Evolutionary conservation across 2,797 vertebrate genomes (phyloP), one percentile per base, ranked within the genome.

Genomic region (Alosa sapidissima): DNA sequence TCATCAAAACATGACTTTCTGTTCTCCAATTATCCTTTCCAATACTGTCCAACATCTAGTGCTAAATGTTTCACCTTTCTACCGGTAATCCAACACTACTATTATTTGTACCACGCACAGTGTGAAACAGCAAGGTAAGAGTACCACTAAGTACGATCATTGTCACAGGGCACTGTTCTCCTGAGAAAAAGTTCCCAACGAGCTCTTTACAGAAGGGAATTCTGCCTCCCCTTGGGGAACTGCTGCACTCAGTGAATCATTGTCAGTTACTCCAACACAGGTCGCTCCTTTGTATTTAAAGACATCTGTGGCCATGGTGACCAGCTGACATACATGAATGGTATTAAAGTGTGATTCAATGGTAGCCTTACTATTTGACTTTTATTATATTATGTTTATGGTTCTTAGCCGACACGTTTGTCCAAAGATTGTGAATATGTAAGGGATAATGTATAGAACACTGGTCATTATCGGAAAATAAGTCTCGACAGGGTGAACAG

Each of bases 91-190:
- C 86, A 84, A 89, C 91, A 87, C 84, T 82, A 86, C 87, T 49
- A 83, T 81, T 89, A 87, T 85, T 88, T 65, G 84, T 85, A 86
- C 81, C 85, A 72, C 54, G 83, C 81, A 88, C 86, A 60, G 84
- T 85, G 88, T 89, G 84, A 83, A 89, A 88, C 55, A 82, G 85
- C 85, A 82, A 83, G 85, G 86, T 86, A 90, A 88, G 87, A 82
- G 86, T 24, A 72, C 5, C 81, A 85, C 81, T 91, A 85, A 89
- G 88, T 90, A 86, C 88, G 72, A 58, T 84, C 88, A 90, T 90
- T 92, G 91, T 93, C 86, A 91, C 86, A 91, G 89, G 88, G 89
- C 83, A 41, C 86, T 86, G 88, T 86, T 90, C 90, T 91, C 68
- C 68, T 14, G 13, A 72, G 87, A 89, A 89, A 88, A 84, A 86